These are phyloP conservation scores for Oophaga pumilio DNA, from an alignment of 2,113 vertebrate species.

Conservation along the genomic window DNA sequence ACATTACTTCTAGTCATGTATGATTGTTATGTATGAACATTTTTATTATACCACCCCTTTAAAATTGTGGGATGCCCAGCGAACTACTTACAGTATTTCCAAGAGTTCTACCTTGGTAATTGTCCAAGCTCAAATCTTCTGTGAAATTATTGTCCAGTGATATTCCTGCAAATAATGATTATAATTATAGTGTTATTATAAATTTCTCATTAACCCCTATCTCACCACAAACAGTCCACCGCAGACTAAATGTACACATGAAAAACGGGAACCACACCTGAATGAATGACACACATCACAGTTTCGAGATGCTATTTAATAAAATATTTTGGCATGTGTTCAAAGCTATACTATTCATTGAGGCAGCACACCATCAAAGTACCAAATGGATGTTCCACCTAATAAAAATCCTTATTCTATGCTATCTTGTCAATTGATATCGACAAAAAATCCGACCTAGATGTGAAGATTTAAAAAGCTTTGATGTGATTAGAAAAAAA, in stretches of 20 bases:
- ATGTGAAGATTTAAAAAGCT: neutral
- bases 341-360: neutral
- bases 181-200: neutral
- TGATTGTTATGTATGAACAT: too few relatives aligned
- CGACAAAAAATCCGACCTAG: neutral
- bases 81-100: too few relatives aligned
- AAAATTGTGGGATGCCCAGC: too few relatives aligned
- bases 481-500: neutral
- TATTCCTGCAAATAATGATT: neutral
- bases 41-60: too few relatives aligned
- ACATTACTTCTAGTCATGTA: too few relatives aligned
- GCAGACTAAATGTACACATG: neutral
- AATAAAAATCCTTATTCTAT: neutral
- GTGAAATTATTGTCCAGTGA: neutral
- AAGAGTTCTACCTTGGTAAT: too few relatives aligned
- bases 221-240: neutral
- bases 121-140: too few relatives aligned
- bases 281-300: neutral
- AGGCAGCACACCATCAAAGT: neutral
- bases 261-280: conserved; percentile 11
- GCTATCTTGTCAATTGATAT: neutral
- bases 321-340: neutral
- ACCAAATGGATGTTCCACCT: neutral
- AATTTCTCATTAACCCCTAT: neutral
- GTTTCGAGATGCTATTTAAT: conserved; percentile 27